Evolutionary conservation across 1,140 invertebrate species (phyloP).

Genomic region (Drosophila ananassae): DNA sequence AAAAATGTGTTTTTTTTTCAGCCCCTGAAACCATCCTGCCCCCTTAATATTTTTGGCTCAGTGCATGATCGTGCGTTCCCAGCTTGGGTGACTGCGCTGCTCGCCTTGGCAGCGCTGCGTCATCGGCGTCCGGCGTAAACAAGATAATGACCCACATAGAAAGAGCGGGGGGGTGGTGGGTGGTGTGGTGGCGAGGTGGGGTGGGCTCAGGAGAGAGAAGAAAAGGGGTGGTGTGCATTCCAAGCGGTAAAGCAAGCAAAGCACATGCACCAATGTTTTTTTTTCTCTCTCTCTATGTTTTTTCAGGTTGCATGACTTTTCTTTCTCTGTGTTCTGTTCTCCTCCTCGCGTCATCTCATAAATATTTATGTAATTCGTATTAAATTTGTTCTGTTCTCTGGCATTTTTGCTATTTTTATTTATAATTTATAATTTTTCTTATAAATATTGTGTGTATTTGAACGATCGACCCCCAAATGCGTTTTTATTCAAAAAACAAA

Average conservation of each 20-base stretch:
- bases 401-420: constrained; percentile 26
- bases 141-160: constrained; percentile 75
- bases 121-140: constrained; percentile 63
- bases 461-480: constrained; percentile 37
- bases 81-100: constrained; percentile 8
- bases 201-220: background rate
- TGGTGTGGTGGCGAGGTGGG: background rate
- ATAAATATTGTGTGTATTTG: background rate
- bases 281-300: constrained; percentile 6
- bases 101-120: constrained; percentile 38
- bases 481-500: too few relatives aligned
- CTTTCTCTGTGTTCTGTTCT: background rate
- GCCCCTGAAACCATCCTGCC: too few relatives aligned
- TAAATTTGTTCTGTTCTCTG: constrained; percentile 3
- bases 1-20: too few relatives aligned
- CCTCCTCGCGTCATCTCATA: constrained; percentile 9
- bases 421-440: constrained; percentile 31
- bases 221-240: constrained; percentile 40
- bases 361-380: constrained; percentile 43
- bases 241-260: constrained; percentile 40
- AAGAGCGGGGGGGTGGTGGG: background rate
- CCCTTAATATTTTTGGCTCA: background rate
- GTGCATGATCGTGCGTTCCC: constrained; percentile 14
- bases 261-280: constrained; percentile 45
- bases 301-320: constrained; percentile 10